Percentiles rank a stretch among this genome's conserved stretches.
phyloP scores from a whole-genome alignment of 2,797 vertebrate genomes.

The Orientallactaga sibirica region DNA sequence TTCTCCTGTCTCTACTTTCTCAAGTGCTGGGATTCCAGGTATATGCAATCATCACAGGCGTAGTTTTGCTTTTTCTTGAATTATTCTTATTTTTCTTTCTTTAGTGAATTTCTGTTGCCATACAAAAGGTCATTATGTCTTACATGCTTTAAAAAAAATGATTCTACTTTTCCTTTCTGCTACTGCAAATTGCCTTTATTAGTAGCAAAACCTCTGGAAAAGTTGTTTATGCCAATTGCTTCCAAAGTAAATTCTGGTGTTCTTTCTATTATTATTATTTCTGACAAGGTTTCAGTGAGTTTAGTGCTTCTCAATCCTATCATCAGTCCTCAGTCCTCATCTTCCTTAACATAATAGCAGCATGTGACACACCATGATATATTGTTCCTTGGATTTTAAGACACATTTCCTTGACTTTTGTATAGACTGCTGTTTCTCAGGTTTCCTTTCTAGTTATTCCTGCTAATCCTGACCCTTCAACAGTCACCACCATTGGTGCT shows the following conservation, averaged over 20 bases:
- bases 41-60: no score
- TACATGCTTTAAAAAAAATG: not conserved
- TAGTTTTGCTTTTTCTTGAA: constrained; percentile 12
- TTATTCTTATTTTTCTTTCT: not conserved
- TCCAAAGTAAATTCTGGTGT: not conserved
- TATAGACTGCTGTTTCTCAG: not conserved
- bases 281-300: not conserved
- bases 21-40: not conserved
- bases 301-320: not conserved
- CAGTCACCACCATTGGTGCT: not conserved
- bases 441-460: not conserved
- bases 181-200: constrained; percentile 12
- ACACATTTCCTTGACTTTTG: not conserved
- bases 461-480: constrained; percentile 14
- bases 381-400: constrained; percentile 5
- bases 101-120: constrained; percentile 3
- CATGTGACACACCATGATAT: not conserved
- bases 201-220: not conserved
- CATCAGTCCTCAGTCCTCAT: not conserved
- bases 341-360: not conserved
- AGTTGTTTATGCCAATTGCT: not conserved
- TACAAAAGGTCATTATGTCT: not conserved
- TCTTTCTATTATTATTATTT: not conserved
- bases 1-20: no score
- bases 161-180: not conserved